Conservation (phyloP, 2,113 vertebrate species). For the Rhadina sibilatrix region DNA sequence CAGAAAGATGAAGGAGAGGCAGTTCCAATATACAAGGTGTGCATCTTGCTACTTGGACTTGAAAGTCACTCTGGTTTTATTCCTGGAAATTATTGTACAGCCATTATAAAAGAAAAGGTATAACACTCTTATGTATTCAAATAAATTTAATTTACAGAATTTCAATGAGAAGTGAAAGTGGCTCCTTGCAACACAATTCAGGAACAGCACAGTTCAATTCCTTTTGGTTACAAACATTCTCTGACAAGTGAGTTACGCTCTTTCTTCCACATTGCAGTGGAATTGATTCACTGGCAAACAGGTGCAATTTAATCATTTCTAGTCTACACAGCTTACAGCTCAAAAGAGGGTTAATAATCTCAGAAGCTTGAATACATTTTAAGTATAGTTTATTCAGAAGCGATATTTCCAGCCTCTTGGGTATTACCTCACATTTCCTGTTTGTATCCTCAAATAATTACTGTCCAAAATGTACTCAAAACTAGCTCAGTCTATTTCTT, state of each 20-base stretch:
- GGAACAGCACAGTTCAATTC: neutral
- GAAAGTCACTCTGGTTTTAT: neutral
- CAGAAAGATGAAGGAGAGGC: neutral
- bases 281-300: neutral
- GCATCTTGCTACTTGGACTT: neutral
- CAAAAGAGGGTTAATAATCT: neutral
- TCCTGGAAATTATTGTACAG: neutral
- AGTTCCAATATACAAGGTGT: neutral
- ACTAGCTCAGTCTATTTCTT: slow-evolving; percentile 56
- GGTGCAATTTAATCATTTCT: neutral
- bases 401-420: neutral
- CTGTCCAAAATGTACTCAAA: slow-evolving; percentile 51
- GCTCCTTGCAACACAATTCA: neutral
- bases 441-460: slow-evolving; percentile 20
- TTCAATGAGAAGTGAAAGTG: neutral
- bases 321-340: neutral
- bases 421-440: slow-evolving; percentile 33
- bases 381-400: neutral
- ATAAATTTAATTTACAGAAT: neutral
- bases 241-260: accelerated
- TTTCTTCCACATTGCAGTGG: neutral
- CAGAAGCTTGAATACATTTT: neutral
- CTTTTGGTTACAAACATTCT: neutral
- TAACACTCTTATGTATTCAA: neutral
- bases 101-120: neutral